phyloP scores from a whole-genome alignment of 2,797 vertebrate genomes.

The Pseudotriccus pelzelni region DNA sequence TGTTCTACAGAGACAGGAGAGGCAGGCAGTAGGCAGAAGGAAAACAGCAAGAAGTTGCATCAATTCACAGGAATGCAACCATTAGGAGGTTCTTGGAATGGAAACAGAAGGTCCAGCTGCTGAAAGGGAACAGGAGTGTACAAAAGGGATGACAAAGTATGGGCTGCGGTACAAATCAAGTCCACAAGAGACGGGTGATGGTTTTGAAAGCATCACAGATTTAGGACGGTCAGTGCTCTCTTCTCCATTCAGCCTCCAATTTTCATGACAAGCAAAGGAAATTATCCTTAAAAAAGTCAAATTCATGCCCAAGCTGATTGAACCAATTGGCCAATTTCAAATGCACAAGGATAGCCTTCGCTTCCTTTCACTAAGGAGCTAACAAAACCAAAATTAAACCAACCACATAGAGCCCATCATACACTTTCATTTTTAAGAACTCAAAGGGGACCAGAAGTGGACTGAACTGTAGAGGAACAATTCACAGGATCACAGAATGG shows the following conservation, averaged over 20 bases:
- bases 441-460: neutral
- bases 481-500: neutral
- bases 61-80: neutral
- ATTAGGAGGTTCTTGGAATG: neutral
- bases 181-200: neutral
- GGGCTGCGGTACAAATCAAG: neutral
- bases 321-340: neutral
- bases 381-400: neutral
- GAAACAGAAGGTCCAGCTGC: neutral
- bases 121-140: accelerated
- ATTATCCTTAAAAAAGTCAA: neutral
- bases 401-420: neutral
- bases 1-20: neutral
- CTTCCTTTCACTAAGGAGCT: neutral
- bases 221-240: neutral
- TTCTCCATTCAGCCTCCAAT: neutral
- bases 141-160: neutral
- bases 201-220: neutral
- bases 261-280: neutral
- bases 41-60: neutral
- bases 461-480: neutral
- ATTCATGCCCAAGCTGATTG: neutral
- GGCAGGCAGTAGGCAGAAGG: neutral
- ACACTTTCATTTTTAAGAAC: neutral
- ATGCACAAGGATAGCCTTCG: neutral